Evolutionary conservation across 2,113 vertebrate species (phyloP).

Genomic region (Percina caprodes): DNA sequence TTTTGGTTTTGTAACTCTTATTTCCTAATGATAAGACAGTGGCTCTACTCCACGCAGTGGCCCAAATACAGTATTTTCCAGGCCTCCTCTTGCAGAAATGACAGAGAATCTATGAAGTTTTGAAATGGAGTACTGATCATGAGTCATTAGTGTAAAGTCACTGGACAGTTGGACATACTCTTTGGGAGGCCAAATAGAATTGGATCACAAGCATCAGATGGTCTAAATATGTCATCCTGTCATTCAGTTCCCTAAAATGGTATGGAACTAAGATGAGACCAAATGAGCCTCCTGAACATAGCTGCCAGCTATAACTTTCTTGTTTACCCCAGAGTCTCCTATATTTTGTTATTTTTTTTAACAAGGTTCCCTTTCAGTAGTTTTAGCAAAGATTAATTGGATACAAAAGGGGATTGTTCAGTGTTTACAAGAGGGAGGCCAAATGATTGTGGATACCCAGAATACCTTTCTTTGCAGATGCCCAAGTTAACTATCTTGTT

Average conservation of each 20-base stretch:
- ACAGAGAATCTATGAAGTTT: background rate
- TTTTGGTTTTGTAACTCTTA: slow-evolving; percentile 15
- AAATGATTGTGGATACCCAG: background rate
- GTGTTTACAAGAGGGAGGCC: background rate
- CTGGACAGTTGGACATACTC: background rate
- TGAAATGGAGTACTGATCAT: background rate
- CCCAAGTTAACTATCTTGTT: background rate
- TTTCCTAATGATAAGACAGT: slow-evolving; percentile 44
- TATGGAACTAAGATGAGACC: background rate
- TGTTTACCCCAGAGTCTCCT: background rate
- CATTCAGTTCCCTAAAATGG: background rate
- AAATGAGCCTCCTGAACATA: background rate
- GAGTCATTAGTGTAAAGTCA: background rate
- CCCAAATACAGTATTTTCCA: slow-evolving; percentile 48
- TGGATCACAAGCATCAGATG: slow-evolving; percentile 25
- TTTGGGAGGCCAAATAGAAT: slow-evolving; percentile 8
- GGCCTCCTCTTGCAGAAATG: slow-evolving; percentile 8
- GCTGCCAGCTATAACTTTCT: background rate
- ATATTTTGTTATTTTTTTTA: background rate
- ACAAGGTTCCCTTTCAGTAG: background rate
- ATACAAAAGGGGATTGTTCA: background rate
- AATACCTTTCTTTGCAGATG: background rate
- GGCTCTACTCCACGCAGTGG: slow-evolving; percentile 39
- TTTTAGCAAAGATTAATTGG: background rate
- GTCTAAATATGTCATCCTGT: slow-evolving; percentile 25